phyloP scores from a whole-genome alignment of 2,113 vertebrate genomes.

The Ctenomys sociabilis region DNA sequence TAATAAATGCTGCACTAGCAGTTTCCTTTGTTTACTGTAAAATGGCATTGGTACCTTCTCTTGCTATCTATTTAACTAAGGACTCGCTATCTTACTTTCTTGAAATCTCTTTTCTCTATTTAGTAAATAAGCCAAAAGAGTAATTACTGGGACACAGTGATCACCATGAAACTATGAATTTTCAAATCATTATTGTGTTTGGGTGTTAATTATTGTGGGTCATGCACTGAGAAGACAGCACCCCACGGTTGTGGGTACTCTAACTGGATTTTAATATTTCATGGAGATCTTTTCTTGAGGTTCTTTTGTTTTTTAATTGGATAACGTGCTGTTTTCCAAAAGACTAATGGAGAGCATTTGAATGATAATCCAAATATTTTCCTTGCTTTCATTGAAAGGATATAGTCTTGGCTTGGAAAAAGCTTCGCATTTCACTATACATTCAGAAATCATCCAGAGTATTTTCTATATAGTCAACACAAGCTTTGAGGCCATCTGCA shows the following conservation, averaged over 20 bases:
- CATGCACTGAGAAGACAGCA: neutral
- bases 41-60: neutral
- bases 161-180: neutral
- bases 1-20: neutral
- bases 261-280: neutral
- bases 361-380: conserved; percentile 50
- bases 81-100: neutral
- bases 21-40: neutral
- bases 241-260: neutral
- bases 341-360: conserved; percentile 27
- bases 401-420: conserved; percentile 38
- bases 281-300: neutral
- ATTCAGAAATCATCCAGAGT: conserved; percentile 58
- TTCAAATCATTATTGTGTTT: neutral
- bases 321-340: conserved; percentile 45
- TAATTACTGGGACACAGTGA: neutral
- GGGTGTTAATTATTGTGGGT: neutral
- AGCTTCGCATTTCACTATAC: conserved; percentile 37
- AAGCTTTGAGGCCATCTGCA: conserved; percentile 60
- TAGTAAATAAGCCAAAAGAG: neutral
- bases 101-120: neutral
- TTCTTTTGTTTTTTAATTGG: neutral
- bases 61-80: neutral
- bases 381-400: neutral
- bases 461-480: conserved; percentile 59